Base-by-base conservation (phyloP, 2,113 vertebrate genomes). In the Zosterops borbonicus region DNA sequence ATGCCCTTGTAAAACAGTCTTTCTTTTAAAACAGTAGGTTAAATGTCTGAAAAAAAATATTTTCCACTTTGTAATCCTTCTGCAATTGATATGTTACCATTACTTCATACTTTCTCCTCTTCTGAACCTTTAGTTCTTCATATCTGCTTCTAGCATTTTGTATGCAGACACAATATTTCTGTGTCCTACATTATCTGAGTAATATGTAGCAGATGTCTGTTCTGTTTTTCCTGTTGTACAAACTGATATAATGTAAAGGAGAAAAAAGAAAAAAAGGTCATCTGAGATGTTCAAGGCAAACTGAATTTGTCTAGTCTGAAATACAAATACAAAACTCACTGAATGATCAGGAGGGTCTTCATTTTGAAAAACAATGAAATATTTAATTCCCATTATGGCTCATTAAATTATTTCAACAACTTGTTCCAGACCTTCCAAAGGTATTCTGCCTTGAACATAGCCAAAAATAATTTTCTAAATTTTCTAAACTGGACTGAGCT, bases 151-250 rank as follows among this genome's bases (percentile, higher is more conserved):
- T 59, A 46, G 31, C 53, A 63, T 83, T 96, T 90, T 89, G 76
- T 93, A 79, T 93, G 83, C 64, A 93, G 79, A 89, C 68, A 71
- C 41, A 83, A 81, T 86, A 83, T 81, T 93, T 94, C 70, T 63
- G 35, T 88, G 63, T 75, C 73, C 49, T 87, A 31, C 55, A 42
- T 75, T 86, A 50, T 70, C 82, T 82, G 83, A 90, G 58, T 83
- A 94, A 88, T 78, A 90, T 9, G 73, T 67, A 93, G 60, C 69
- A 94, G 79, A 92, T 90, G 69, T 90, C 73, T 94, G 47, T 93
- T 86, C 71, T 93, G 37, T 1, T 96, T 95, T 78, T 71, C 11
- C 35, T 5, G 1, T 37, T 89, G 60, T 71, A 92, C 85, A 95
- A 87, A 89, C 70, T 14, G 16, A 92, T 93, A 88, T 68, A 76